Conservation (phyloP, 2,113 vertebrate species). For the Poeciliopsis retropinna region DNA sequence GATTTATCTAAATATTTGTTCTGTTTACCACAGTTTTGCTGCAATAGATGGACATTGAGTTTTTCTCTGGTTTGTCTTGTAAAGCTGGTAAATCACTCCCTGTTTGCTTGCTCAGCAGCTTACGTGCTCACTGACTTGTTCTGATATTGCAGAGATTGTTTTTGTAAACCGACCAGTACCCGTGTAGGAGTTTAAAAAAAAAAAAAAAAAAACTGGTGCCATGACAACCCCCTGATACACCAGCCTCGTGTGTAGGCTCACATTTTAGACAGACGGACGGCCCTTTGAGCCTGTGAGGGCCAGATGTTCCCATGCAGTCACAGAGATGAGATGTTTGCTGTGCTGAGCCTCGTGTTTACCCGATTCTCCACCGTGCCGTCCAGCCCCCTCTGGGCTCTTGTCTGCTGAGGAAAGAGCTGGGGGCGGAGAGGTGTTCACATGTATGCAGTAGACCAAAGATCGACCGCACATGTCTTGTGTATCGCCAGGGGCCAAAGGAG, state of each 20-base stretch:
- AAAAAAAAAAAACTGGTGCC: slow-evolving; percentile 29
- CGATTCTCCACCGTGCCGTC: slow-evolving; percentile 51
- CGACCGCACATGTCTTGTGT: slow-evolving; percentile 53
- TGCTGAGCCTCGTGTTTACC: slow-evolving; percentile 70
- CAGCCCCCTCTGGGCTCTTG: slow-evolving; percentile 10
- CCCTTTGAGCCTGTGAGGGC: slow-evolving; percentile 51
- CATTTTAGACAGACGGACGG: slow-evolving; percentile 45
- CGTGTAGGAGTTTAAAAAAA: slow-evolving; percentile 38
- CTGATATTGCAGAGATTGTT: slow-evolving; percentile 22
- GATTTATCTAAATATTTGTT: background rate
- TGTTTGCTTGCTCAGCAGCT: slow-evolving; percentile 5
- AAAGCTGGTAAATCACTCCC: background rate
- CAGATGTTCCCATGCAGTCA: slow-evolving; percentile 78
- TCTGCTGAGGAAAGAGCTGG: slow-evolving; percentile 48
- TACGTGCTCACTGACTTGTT: slow-evolving; percentile 12
- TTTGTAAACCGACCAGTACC: slow-evolving; percentile 32
- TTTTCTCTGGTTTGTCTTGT: background rate
- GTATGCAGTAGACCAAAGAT: slow-evolving; percentile 48
- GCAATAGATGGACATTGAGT: background rate
- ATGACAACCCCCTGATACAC: slow-evolving; percentile 56
- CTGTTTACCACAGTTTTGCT: background rate
- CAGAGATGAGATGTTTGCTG: slow-evolving; percentile 75
- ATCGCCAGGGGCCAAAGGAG: slow-evolving; percentile 44
- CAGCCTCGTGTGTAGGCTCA: slow-evolving; percentile 41
- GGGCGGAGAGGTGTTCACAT: slow-evolving; percentile 34